phyloP scores from a whole-genome alignment of 35 echinoderm and acorn worm genomes.

The Diadema setosum region DNA sequence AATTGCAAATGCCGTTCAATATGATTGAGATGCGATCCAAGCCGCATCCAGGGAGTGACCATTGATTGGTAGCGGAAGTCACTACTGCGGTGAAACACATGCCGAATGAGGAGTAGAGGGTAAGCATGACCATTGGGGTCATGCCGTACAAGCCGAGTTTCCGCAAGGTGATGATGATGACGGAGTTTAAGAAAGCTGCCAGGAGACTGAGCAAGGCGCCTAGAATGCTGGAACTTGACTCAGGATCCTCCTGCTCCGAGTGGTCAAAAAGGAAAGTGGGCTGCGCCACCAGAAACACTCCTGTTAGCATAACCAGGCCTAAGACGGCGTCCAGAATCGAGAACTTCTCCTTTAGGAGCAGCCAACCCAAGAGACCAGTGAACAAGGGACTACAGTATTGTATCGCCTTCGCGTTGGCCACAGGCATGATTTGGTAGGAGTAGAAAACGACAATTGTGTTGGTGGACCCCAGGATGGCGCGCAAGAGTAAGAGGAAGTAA shows the following conservation, averaged over 20 bases:
- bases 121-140: not conserved
- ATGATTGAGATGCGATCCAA: not conserved
- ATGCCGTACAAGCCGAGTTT: not conserved
- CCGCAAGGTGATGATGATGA: not conserved
- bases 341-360: not conserved
- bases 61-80: not conserved
- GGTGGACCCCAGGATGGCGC: not conserved
- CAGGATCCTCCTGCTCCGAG: not conserved
- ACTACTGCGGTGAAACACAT: not conserved
- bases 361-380: not conserved
- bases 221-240: not conserved
- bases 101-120: not conserved
- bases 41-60: not conserved
- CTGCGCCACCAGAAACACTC: not conserved
- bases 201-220: not conserved
- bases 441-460: not conserved
- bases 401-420: not conserved
- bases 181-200: not conserved
- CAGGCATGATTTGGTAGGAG: constrained; percentile 5
- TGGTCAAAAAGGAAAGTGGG: not conserved
- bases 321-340: not conserved
- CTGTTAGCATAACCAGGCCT: not conserved
- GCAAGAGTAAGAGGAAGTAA: not conserved
- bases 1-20: not conserved
- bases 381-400: not conserved